These are phyloP conservation scores for Mycogona germanica DNA, from an alignment of 2,888 invertebrate species.

Conservation along the genomic window DNA sequence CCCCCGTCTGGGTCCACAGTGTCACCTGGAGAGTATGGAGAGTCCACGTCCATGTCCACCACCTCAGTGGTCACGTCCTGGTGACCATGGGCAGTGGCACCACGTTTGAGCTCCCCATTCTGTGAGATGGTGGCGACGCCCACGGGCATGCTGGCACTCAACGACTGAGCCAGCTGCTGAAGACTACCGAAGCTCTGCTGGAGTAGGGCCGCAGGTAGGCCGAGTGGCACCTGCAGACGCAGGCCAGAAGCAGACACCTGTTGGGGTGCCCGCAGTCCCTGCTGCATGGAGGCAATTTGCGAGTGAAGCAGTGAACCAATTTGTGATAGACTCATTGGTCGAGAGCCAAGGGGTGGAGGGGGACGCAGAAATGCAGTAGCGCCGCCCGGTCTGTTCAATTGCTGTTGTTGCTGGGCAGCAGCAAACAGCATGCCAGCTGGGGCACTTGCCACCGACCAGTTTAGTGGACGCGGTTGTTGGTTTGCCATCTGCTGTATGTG, in stretches of 20 bases:
- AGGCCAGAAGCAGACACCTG: not conserved
- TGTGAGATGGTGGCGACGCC: not conserved
- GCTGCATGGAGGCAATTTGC: slow-evolving; percentile 18
- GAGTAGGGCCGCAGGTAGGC: not conserved
- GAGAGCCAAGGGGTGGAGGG: slow-evolving; percentile 16
- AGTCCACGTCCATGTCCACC: slow-evolving; percentile 55
- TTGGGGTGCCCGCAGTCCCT: slow-evolving; percentile 2
- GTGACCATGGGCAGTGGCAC: not conserved
- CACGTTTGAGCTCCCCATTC: slow-evolving; percentile 15
- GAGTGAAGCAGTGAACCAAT: slow-evolving; percentile 18
- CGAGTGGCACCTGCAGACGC: slow-evolving; percentile 9
- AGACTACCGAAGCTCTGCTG: not conserved
- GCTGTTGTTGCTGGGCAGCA: slow-evolving; percentile 21
- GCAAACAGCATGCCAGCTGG: slow-evolving; percentile 13
- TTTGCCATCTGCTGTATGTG: no score
- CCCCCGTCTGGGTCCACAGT: slow-evolving; percentile 14
- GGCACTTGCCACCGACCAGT: slow-evolving; percentile 19
- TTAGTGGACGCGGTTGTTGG: slow-evolving; percentile 21
- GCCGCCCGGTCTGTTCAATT: slow-evolving; percentile 1
- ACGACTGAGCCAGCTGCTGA: not conserved
- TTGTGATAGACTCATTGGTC: slow-evolving; percentile 14
- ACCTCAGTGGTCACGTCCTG: slow-evolving; percentile 38
- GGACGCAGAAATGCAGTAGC: slow-evolving; percentile 22
- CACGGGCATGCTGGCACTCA: not conserved
- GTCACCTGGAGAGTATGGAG: slow-evolving; percentile 48